Percentiles rank a stretch among this genome's conserved stretches.
Evolutionary conservation across 1,140 invertebrate genomes (phyloP).

Genomic region (Drosophila pseudoobscura): DNA sequence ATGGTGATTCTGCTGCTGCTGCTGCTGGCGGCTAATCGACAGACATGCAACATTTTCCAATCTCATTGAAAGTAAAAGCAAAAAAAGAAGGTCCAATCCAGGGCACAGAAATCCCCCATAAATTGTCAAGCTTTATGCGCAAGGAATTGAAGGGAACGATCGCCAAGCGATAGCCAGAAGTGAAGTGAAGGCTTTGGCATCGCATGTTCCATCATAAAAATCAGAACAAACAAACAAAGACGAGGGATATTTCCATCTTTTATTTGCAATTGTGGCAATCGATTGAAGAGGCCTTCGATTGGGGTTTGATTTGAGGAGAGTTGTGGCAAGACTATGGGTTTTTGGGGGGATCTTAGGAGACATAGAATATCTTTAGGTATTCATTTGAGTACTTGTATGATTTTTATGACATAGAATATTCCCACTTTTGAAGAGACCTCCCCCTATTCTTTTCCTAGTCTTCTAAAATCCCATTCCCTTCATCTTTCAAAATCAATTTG

Average conservation of each 20-base stretch:
- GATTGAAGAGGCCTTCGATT: not conserved
- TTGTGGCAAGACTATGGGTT: not conserved
- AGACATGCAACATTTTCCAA: slow-evolving; percentile 42
- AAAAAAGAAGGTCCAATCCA: slow-evolving; percentile 20
- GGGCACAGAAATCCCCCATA: slow-evolving; percentile 23
- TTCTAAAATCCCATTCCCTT: not conserved
- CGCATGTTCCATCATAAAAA: slow-evolving; percentile 35
- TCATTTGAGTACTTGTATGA: too few species aligned
- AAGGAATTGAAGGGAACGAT: slow-evolving; percentile 4
- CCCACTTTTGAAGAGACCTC: too few species aligned
- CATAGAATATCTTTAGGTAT: too few species aligned
- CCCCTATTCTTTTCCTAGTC: not conserved
- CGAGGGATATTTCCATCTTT: too few species aligned
- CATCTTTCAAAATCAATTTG: slow-evolving; percentile 33
- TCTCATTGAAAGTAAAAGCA: slow-evolving; percentile 23
- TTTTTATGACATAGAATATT: too few species aligned
- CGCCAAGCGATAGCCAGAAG: not conserved
- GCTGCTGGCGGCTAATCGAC: slow-evolving; percentile 36
- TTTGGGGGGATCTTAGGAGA: too few species aligned
- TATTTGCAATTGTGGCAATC: not conserved
- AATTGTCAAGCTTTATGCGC: slow-evolving; percentile 30
- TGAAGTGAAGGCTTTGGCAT: not conserved
- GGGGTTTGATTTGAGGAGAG: not conserved
- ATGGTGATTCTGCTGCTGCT: slow-evolving; percentile 7
- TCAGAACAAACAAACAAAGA: slow-evolving; percentile 9